Evolutionary conservation across 2,113 vertebrate genomes (phyloP), one percentile per base, ranked within the genome.

Genomic region (Caloenas nicobarica): DNA sequence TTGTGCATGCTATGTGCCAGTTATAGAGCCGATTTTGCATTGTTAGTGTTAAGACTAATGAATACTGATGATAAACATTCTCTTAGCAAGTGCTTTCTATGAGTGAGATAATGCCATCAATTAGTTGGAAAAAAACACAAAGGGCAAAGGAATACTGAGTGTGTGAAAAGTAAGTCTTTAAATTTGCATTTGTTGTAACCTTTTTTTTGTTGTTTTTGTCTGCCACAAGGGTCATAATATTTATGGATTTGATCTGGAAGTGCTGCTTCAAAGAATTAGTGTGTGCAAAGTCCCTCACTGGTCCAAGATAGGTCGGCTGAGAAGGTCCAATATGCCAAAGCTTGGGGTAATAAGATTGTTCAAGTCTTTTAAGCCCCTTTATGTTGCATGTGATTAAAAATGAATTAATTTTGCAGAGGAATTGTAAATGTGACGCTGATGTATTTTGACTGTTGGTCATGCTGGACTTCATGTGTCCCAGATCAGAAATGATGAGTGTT

Each of bases 231-330:
- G 99, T 96, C 99, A 99, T 90, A 99, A 99, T 98, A 99, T 99
- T 97, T 99, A 99, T 97, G 99, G 99, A 33, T 99, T 99, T 98
- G 99, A 99, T 98, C 97, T 99, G 96, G 99, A 99, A 97, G 98
- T 99, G 79, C 98, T 99, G 46, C 98, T 99, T 93, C 99, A 99
- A 97, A 98, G 99, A 97, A 99, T 99, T 97, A 98, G 97, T 83
- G 86, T 81, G 38, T 99, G 98, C 97, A 99, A 99, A 96, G 99
- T 99, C 96, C 99, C 99, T 72, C 98, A 99, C 93, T 99, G 99
- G 99, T 99, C 99, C 77, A 99, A 99, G 97, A 99, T 99, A 22
- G 99, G 99, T 90, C 99, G 99, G 53, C 98, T 99, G 66, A 98
- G 98, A 90, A 98, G 99, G 92, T 98, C 97, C 81, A 99, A 97